Conservation (phyloP, 2,113 vertebrate genomes). For the Isurus oxyrinchus region DNA sequence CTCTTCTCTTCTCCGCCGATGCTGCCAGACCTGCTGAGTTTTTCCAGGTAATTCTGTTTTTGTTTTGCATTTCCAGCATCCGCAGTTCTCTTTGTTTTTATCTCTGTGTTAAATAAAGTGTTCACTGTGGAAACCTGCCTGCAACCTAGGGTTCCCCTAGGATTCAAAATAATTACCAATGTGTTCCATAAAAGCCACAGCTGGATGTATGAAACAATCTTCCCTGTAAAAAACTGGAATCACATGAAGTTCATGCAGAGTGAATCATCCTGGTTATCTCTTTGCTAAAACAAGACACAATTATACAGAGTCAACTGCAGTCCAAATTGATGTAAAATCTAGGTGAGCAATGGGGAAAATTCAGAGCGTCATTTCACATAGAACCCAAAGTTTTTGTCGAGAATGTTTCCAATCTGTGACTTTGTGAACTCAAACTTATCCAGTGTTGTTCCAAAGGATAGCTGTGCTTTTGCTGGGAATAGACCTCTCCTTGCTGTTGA, state of each 20-base stretch:
- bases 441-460: not conserved
- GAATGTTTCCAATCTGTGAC: not conserved
- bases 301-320: not conserved
- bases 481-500: not conserved
- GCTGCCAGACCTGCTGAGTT: too few species aligned
- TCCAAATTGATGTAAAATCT: not conserved
- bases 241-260: not conserved
- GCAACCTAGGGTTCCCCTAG: not conserved
- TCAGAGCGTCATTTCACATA: not conserved
- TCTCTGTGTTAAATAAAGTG: not conserved
- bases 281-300: not conserved
- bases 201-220: not conserved
- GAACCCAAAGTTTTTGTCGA: not conserved
- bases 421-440: not conserved
- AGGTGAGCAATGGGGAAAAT: not conserved
- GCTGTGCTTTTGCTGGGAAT: not conserved
- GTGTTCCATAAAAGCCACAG: not conserved
- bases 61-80: too few species aligned
- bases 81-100: too few species aligned
- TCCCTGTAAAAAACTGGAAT: not conserved
- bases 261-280: not conserved
- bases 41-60: too few species aligned
- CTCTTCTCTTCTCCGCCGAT: too few species aligned
- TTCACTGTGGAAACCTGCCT: not conserved
- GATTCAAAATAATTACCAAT: not conserved